phyloP scores from a whole-genome alignment of 35 echinoderm and acorn worm genomes.

The Apostichopus californicus region DNA sequence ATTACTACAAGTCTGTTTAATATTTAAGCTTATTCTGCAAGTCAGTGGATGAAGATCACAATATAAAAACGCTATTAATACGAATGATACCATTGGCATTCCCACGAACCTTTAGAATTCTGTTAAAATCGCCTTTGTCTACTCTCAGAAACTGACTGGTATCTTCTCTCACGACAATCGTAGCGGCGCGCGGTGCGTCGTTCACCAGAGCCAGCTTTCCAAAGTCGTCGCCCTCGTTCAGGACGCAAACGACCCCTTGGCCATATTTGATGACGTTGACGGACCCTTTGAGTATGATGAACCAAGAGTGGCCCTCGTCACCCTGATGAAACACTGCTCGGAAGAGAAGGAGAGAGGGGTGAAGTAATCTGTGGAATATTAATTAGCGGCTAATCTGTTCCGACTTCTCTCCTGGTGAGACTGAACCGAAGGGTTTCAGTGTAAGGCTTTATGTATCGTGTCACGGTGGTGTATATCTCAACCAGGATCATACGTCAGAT shows the following conservation, averaged over 20 bases:
- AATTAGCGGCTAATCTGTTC: too few relatives aligned
- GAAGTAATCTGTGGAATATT: too few relatives aligned
- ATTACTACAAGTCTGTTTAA: too few relatives aligned
- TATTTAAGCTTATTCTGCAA: too few relatives aligned
- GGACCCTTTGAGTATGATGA: slow-evolving; percentile 90
- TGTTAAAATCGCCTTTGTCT: slow-evolving; percentile 96
- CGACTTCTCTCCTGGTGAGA: too few relatives aligned
- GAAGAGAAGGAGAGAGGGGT: too few relatives aligned
- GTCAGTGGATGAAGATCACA: too few relatives aligned
- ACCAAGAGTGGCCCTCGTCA: slow-evolving; percentile 96
- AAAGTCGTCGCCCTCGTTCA: slow-evolving; percentile 97
- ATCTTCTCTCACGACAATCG: slow-evolving; percentile 90
- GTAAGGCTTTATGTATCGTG: too few relatives aligned
- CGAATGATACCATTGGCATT: neutral
- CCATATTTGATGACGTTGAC: slow-evolving; percentile 97
- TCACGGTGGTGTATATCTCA: too few relatives aligned
- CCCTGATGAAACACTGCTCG: slow-evolving; percentile 92
- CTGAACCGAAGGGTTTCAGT: too few relatives aligned
- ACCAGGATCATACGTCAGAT: too few relatives aligned
- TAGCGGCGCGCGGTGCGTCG: slow-evolving; percentile 87
- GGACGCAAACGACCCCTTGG: slow-evolving; percentile 95
- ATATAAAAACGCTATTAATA: too few relatives aligned
- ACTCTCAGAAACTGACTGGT: slow-evolving; percentile 95
- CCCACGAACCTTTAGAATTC: slow-evolving; percentile 79
- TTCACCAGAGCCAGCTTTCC: slow-evolving; percentile 95